Base-by-base conservation (phyloP, 2,888 invertebrate genomes). In the Dryomyza anilis region DNA sequence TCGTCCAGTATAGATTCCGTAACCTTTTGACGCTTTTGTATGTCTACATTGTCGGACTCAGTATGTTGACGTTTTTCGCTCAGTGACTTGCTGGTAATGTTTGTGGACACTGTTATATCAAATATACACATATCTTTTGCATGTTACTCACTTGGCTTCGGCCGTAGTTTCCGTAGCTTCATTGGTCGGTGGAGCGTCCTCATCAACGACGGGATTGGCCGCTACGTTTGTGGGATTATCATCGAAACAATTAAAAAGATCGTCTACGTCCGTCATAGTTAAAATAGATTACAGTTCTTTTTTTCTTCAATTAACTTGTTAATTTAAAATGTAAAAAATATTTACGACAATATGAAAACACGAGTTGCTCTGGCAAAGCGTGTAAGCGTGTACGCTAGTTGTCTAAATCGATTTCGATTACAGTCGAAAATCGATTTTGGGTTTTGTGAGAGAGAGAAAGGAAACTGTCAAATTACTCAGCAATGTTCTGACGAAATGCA, bases 231-330 rank as follows among this genome's bases (percentile, higher is more conserved):
- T n/a, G n/a, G n/a, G n/a, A 46, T 75, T 76, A 23, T 80, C 81
- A 39, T 82, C 75, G 27, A 84, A 84, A 64, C 83, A 82, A 63
- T 79, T 73, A 64, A 84, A 84, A 58, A 84, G 70, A 57, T 83
- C 83, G 33, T 84, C 82, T 10, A 84, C 78, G 65, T 83, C 78
- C 60, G 80, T 78, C 76, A 74, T 78, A 25, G 25, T n/a, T n/a
- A n/a, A n/a, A n/a, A n/a, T n/a, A n/a, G n/a, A n/a, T n/a, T n/a
- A n/a, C n/a, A n/a, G n/a, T n/a, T n/a, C n/a, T n/a, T n/a, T n/a
- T n/a, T n/a, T n/a, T n/a, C n/a, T n/a, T n/a, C n/a, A n/a, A n/a
- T n/a, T n/a, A n/a, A n/a, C n/a, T n/a, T n/a, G n/a, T n/a, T n/a
- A n/a, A n/a, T n/a, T n/a, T n/a, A n/a, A n/a, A n/a, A n/a, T n/a